A percentile compares a stretch with the other conserved stretches of the same genome.
Evolutionary conservation across 2,888 invertebrate species (phyloP).

Genomic region (Xestia xanthographa): DNA sequence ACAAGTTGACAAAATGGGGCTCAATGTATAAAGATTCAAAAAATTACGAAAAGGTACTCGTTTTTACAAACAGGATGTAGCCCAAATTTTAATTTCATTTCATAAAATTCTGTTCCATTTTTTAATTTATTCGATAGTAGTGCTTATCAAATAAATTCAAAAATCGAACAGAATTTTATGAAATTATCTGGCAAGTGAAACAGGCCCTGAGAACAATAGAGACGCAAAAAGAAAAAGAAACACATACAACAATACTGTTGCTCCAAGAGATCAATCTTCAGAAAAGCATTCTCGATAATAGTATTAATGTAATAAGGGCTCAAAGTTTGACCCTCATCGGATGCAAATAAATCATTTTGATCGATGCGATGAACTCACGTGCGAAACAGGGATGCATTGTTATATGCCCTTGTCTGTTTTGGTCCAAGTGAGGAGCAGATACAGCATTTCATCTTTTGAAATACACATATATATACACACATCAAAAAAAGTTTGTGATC

Average conservation of each 20-base stretch:
- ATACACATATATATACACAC: too few relatives aligned
- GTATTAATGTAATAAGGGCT: conserved; percentile 53
- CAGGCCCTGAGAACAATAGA: not conserved
- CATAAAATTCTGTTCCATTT: too few relatives aligned
- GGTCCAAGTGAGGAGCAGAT: conserved; percentile 66
- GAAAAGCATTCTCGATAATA: conserved; percentile 46
- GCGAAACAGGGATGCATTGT: conserved; percentile 83
- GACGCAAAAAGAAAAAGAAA: not conserved
- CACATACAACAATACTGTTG: not conserved
- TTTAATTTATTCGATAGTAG: too few relatives aligned
- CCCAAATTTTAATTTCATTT: not conserved
- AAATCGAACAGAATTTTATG: too few relatives aligned
- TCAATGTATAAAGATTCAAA: not conserved
- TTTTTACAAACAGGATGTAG: not conserved
- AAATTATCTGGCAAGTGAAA: too few relatives aligned
- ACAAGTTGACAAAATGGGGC: not conserved
- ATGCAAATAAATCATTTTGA: conserved; percentile 84
- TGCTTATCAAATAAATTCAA: too few relatives aligned
- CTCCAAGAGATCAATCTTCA: conserved; percentile 39
- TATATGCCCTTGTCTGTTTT: conserved; percentile 71
- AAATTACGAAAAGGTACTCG: not conserved
- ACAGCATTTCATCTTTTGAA: too few relatives aligned
- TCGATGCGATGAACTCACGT: conserved; percentile 81
- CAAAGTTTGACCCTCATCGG: conserved; percentile 71
- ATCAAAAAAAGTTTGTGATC: too few relatives aligned